These are phyloP conservation scores for Gallinago undulata DNA, from an alignment of 2,113 vertebrate genomes.

Conservation along the genomic window DNA sequence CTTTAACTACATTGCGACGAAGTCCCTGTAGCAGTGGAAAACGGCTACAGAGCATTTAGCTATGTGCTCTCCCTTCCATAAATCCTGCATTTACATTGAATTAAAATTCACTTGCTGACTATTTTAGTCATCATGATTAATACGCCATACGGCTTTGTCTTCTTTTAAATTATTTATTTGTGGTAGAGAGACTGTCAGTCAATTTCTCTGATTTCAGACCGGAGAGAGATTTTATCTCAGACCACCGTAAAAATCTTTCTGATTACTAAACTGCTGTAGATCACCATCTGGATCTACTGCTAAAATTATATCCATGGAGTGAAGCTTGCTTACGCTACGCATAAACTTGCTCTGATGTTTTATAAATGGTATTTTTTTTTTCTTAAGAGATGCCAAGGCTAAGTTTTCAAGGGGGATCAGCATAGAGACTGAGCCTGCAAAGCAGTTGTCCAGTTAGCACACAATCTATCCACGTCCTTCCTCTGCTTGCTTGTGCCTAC, in stretches of 20 bases:
- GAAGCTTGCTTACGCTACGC: background rate
- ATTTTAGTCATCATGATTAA: constrained; percentile 50
- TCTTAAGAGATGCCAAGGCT: background rate
- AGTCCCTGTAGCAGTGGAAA: constrained; percentile 43
- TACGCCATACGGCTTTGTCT: constrained; percentile 18
- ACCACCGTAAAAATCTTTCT: background rate
- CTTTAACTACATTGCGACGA: background rate
- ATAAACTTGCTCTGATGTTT: background rate
- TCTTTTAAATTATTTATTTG: constrained; percentile 22
- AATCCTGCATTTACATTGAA: constrained; percentile 24
- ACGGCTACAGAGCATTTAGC: constrained; percentile 19
- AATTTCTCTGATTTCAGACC: constrained; percentile 3
- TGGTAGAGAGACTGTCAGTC: background rate
- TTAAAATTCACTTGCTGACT: constrained; percentile 52
- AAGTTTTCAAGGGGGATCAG: background rate
- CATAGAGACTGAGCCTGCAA: background rate
- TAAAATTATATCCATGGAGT: background rate
- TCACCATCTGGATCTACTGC: background rate
- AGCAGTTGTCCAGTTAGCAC: background rate
- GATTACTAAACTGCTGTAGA: background rate
- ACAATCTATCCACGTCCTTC: background rate
- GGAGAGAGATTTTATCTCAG: background rate
- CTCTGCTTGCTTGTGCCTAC: background rate
- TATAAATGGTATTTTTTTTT: background rate
- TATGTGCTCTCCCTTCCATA: background rate